Conservation (phyloP, 1,140 invertebrate species). For the Drepana arcuata region DNA sequence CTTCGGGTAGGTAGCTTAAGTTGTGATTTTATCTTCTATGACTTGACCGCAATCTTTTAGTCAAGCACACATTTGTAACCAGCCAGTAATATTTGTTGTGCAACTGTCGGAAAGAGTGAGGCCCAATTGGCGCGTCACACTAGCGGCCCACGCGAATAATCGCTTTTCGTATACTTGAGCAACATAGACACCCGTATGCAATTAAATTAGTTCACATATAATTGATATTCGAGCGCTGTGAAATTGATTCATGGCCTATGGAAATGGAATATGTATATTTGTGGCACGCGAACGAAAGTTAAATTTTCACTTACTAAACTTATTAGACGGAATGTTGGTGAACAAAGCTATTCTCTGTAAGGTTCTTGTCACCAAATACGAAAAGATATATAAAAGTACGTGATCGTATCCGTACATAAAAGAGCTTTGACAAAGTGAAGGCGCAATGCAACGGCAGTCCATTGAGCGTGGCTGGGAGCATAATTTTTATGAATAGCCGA, state of each 20-base stretch:
- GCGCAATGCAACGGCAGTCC: conserved; percentile 26
- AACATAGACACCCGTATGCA: conserved; percentile 29
- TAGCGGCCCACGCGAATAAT: conserved; percentile 18
- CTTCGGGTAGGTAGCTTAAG: too few relatives aligned
- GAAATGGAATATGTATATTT: conserved; percentile 25
- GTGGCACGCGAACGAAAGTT: conserved; percentile 28
- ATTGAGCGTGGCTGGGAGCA: conserved; percentile 46
- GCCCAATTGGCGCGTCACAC: conserved; percentile 22
- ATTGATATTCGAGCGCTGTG: conserved; percentile 19
- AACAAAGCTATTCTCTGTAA: too few relatives aligned
- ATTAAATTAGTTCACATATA: conserved; percentile 31
- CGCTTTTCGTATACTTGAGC: conserved; percentile 42
- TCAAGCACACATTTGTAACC: too few relatives aligned
- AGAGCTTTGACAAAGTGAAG: conserved; percentile 26
- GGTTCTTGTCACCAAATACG: conserved; percentile 15
- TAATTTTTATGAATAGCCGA: conserved; percentile 60
- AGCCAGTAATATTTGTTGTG: conserved; percentile 27
- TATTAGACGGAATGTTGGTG: too few relatives aligned
- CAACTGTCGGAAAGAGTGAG: conserved; percentile 31
- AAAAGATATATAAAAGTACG: conserved; percentile 20
- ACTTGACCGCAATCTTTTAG: too few relatives aligned
- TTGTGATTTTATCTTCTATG: too few relatives aligned
- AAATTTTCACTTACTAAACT: conserved; percentile 17
- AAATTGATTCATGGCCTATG: conserved; percentile 36
- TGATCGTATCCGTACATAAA: conserved; percentile 21